These are phyloP conservation scores for Rhinogobius similis DNA, from an alignment of 2,113 vertebrate species.

Conservation along the genomic window DNA sequence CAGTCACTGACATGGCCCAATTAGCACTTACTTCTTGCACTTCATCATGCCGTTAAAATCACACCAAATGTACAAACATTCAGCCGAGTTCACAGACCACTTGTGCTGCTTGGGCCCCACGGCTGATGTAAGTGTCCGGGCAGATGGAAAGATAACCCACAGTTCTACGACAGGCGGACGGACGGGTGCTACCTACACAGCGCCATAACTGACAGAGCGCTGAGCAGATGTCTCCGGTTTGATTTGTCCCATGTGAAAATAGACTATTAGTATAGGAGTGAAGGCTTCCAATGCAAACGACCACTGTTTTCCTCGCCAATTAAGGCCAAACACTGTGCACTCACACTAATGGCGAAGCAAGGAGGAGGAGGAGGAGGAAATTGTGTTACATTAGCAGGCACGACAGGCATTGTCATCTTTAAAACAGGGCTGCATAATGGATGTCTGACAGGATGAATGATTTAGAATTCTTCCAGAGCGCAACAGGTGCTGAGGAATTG, in stretches of 20 bases:
- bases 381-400: constrained; percentile 42
- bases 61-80: constrained; percentile 56
- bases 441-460: constrained; percentile 17
- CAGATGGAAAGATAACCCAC: constrained; percentile 54
- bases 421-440: constrained; percentile 24
- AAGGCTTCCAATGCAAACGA: constrained; percentile 5
- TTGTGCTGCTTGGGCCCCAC: constrained; percentile 51
- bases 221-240: constrained; percentile 14
- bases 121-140: constrained; percentile 46
- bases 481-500: constrained; percentile 36
- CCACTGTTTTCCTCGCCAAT: constrained; percentile 30
- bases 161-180: constrained; percentile 41
- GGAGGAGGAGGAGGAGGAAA: constrained; percentile 41
- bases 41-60: constrained; percentile 31
- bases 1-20: constrained; percentile 33
- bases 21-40: constrained; percentile 57
- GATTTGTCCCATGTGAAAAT: constrained; percentile 15
- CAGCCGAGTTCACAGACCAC: constrained; percentile 54
- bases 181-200: constrained; percentile 13
- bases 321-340: constrained; percentile 35
- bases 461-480: not conserved
- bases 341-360: constrained; percentile 51
- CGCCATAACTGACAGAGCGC: constrained; percentile 16
- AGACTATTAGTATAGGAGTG: not conserved
- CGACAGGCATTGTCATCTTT: constrained; percentile 19